These are phyloP conservation scores for Phortica okadai DNA, from an alignment of 2,888 invertebrate species.

Conservation along the genomic window DNA sequence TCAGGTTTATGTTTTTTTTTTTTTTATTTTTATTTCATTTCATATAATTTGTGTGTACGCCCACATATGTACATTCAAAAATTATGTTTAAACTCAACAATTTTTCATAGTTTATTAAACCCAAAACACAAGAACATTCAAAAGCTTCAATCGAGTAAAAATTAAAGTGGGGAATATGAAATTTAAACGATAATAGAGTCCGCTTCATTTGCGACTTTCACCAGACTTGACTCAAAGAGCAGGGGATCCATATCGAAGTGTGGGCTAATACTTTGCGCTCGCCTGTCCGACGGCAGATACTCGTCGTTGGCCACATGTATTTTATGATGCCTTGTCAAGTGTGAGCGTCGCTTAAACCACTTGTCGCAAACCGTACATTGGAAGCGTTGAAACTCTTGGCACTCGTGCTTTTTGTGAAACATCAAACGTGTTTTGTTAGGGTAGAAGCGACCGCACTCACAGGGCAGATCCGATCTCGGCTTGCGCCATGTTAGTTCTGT, in stretches of 20 bases:
- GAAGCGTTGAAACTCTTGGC: slow-evolving; percentile 67
- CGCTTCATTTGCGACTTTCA: slow-evolving; percentile 55
- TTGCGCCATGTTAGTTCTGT: slow-evolving; percentile 53
- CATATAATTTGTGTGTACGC: slow-evolving; percentile 36
- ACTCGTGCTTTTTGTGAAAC: slow-evolving; percentile 69
- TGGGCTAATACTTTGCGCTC: neutral
- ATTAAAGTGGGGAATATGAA: neutral
- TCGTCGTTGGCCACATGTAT: slow-evolving; percentile 65
- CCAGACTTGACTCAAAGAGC: slow-evolving; percentile 48
- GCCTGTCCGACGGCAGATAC: slow-evolving; percentile 46
- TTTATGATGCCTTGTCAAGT: slow-evolving; percentile 72
- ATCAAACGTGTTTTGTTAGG: slow-evolving; percentile 63
- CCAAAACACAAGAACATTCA: neutral
- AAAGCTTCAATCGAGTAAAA: neutral
- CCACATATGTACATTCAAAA: slow-evolving; percentile 52
- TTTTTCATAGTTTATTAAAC: slow-evolving; percentile 33
- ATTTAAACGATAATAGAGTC: slow-evolving; percentile 40
- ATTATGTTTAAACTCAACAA: slow-evolving; percentile 47
- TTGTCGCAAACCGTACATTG: slow-evolving; percentile 69
- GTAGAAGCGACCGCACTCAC: slow-evolving; percentile 77
- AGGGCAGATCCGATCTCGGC: slow-evolving; percentile 61
- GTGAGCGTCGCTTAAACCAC: slow-evolving; percentile 72
- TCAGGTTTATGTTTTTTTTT: neutral
- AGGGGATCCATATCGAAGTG: slow-evolving; percentile 46
- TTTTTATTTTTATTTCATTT: slow-evolving; percentile 39